Conservation (phyloP, 2,888 invertebrate species). For the Thelaira solivaga region DNA sequence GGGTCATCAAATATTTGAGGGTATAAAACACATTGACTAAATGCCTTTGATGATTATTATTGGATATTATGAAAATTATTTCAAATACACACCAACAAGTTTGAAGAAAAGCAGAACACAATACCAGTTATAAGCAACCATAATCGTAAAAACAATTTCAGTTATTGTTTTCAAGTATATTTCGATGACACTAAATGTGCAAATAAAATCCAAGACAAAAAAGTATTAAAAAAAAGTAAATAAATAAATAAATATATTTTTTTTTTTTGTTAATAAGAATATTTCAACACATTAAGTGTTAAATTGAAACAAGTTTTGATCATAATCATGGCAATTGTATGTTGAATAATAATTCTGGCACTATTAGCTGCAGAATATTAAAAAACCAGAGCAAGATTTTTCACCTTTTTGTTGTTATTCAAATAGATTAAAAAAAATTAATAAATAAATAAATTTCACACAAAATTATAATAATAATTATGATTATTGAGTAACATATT, state of each 20-base stretch:
- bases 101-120: neutral
- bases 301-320: slow-evolving; percentile 51
- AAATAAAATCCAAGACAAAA: slow-evolving; percentile 55
- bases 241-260: slow-evolving; percentile 4
- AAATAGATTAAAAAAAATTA: neutral
- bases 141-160: slow-evolving; percentile 57
- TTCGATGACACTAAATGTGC: slow-evolving; percentile 58
- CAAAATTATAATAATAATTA: slow-evolving; percentile 10
- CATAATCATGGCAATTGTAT: slow-evolving; percentile 50
- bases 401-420: slow-evolving; percentile 25
- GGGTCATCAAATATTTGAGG: slow-evolving; percentile 48
- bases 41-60: slow-evolving; percentile 42
- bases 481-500: neutral
- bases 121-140: neutral
- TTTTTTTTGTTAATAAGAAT: too few relatives aligned
- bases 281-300: slow-evolving; percentile 35
- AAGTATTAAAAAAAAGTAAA: neutral
- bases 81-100: neutral
- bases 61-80: slow-evolving; percentile 57
- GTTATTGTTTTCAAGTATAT: slow-evolving; percentile 61
- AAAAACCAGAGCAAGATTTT: slow-evolving; percentile 54
- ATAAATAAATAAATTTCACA: slow-evolving; percentile 7
- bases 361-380: slow-evolving; percentile 25
- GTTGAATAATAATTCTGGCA: slow-evolving; percentile 29
- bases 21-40: slow-evolving; percentile 57